phyloP scores from a whole-genome alignment of 1,140 invertebrate species.

The Lysiphlebus fabarum region DNA sequence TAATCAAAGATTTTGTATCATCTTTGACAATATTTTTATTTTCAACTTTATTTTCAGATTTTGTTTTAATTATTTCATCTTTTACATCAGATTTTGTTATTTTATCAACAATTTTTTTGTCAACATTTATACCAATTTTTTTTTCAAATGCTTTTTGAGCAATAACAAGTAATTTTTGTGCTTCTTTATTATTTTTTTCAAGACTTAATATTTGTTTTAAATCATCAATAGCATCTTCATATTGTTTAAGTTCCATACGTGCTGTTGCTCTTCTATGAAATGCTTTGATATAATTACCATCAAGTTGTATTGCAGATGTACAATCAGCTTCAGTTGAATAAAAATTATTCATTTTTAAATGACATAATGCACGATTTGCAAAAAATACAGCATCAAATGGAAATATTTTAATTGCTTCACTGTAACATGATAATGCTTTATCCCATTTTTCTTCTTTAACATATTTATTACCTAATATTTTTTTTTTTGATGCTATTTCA shows the following conservation, averaged over 20 bases:
- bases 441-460: constrained; percentile 76
- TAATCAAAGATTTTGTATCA: constrained; percentile 1
- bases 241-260: constrained; percentile 61
- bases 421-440: constrained; percentile 78
- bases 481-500: constrained; percentile 47
- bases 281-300: constrained; percentile 76
- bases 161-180: constrained; percentile 58
- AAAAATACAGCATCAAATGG: constrained; percentile 77
- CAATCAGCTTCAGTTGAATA: constrained; percentile 76
- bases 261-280: constrained; percentile 72
- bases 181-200: constrained; percentile 69
- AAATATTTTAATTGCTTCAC: constrained; percentile 72
- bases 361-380: constrained; percentile 85
- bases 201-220: constrained; percentile 64
- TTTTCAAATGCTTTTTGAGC: constrained; percentile 58
- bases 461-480: constrained; percentile 74
- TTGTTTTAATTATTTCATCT: too few species aligned
- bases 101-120: too few species aligned
- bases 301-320: constrained; percentile 66
- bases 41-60: neutral
- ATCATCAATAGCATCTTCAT: constrained; percentile 65
- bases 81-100: too few species aligned
- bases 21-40: neutral
- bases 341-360: constrained; percentile 76
- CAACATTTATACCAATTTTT: neutral